Evolutionary conservation across 35 echinoderm and acorn worm species (phyloP).

Genomic region (Strongylocentrotus purpuratus): DNA sequence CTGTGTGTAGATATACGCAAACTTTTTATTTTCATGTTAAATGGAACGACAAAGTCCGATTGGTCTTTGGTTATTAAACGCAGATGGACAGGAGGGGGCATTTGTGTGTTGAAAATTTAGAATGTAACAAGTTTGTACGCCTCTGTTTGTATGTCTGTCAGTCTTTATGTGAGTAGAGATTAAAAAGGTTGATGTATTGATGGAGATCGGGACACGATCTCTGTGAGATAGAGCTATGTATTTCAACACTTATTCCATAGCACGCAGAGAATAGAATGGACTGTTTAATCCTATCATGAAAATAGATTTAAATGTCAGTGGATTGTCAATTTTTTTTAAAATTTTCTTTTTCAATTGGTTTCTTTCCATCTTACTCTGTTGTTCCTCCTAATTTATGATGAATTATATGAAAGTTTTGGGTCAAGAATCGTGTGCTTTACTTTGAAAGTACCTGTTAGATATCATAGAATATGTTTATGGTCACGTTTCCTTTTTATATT

Average conservation of each 20-base stretch:
- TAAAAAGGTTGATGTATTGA: neutral
- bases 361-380: slow-evolving; percentile 26
- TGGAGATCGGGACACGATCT: neutral
- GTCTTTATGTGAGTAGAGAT: neutral
- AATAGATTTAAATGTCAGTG: slow-evolving; percentile 13
- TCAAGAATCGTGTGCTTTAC: slow-evolving; percentile 41
- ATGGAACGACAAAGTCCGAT: slow-evolving; percentile 17
- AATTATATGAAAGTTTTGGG: slow-evolving; percentile 32
- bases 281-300: slow-evolving; percentile 21
- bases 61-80: neutral
- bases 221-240: neutral
- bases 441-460: slow-evolving; percentile 35
- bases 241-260: slow-evolving; percentile 49
- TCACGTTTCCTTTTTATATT: neutral
- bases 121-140: slow-evolving; percentile 3
- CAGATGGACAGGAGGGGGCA: neutral
- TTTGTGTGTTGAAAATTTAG: slow-evolving; percentile 11
- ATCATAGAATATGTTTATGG: slow-evolving; percentile 8
- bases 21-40: slow-evolving; percentile 34
- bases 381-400: neutral
- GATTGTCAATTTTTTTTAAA: neutral
- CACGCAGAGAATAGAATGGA: neutral
- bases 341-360: slow-evolving; percentile 6
- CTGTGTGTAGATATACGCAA: slow-evolving; percentile 54
- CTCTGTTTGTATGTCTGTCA: slow-evolving; percentile 34